Percentiles rank a stretch among this genome's conserved stretches.
phyloP scores from a whole-genome alignment of 2,888 invertebrate species.

The Hydropsyche betteni region DNA sequence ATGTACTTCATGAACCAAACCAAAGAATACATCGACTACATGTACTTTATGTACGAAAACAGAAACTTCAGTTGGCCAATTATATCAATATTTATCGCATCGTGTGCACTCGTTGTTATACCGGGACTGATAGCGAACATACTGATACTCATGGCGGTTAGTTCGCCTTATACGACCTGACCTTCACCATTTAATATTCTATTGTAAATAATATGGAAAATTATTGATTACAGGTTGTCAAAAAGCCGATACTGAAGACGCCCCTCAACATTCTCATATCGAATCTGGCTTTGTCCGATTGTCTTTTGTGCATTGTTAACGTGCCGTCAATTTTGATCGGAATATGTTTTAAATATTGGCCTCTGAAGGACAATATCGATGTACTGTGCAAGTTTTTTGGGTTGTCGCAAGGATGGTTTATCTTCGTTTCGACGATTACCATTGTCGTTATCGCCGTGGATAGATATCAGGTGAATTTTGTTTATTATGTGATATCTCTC shows the following conservation, averaged over 20 bases:
- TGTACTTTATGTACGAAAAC: background rate
- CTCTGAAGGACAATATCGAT: conserved; percentile 67
- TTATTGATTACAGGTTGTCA: conserved; percentile 70
- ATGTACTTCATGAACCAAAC: too few relatives aligned
- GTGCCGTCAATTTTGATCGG: conserved; percentile 91
- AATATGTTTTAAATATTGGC: conserved; percentile 86
- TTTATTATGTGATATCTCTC: background rate
- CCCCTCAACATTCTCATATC: conserved; percentile 93
- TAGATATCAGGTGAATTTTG: conserved; percentile 74
- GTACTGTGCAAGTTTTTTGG: conserved; percentile 86
- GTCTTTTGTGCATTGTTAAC: conserved; percentile 86
- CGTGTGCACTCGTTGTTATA: background rate
- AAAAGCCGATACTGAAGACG: conserved; percentile 90
- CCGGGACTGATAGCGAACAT: background rate
- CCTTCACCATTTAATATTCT: too few relatives aligned
- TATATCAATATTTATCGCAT: background rate
- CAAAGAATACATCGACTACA: too few relatives aligned
- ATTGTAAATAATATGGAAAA: conserved; percentile 40
- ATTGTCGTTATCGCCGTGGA: conserved; percentile 92
- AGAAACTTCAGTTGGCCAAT: background rate
- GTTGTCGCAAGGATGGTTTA: conserved; percentile 87
- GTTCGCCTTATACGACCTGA: background rate
- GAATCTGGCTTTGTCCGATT: conserved; percentile 87
- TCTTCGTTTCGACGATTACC: conserved; percentile 92
- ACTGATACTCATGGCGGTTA: conserved; percentile 12